These are phyloP conservation scores for Lutjanus argentimaculatus DNA, from an alignment of 2,797 vertebrate species.

Conservation along the genomic window DNA sequence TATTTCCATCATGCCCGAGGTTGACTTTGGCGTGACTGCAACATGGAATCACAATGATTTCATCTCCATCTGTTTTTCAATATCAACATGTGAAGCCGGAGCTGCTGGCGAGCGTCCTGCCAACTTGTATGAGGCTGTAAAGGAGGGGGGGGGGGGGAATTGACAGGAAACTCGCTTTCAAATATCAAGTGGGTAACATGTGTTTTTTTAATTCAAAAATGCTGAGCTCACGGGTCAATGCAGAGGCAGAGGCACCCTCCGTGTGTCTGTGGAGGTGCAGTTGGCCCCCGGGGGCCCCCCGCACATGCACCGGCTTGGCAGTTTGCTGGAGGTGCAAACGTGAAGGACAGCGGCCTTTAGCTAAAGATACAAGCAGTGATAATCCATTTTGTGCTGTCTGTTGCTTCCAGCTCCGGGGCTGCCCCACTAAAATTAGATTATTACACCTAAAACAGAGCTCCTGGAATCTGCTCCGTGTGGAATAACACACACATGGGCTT, in stretches of 20 bases:
- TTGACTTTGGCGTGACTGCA: slow-evolving; percentile 79
- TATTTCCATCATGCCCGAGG: slow-evolving; percentile 52
- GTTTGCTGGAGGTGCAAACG: slow-evolving; percentile 59
- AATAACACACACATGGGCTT: slow-evolving; percentile 75
- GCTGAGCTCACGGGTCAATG: slow-evolving; percentile 32
- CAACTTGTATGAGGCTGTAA: slow-evolving; percentile 76
- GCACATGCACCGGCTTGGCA: slow-evolving; percentile 16
- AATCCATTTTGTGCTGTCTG: slow-evolving; percentile 80
- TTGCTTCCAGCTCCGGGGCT: slow-evolving; percentile 63
- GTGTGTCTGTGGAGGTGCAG: slow-evolving; percentile 6
- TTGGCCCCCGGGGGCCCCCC: slow-evolving; percentile 30
- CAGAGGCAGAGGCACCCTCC: slow-evolving; percentile 26
- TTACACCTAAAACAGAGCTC: slow-evolving; percentile 82
- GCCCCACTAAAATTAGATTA: slow-evolving; percentile 86
- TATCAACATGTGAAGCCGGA: slow-evolving; percentile 78
- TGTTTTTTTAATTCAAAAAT: slow-evolving; percentile 79
- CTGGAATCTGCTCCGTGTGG: slow-evolving; percentile 77
- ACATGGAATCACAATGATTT: slow-evolving; percentile 80
- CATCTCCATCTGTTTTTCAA: slow-evolving; percentile 87
- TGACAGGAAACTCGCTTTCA: slow-evolving; percentile 64
- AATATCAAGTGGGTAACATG: slow-evolving; percentile 76
- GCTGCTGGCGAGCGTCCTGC: slow-evolving; percentile 72
- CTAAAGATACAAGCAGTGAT: slow-evolving; percentile 79
- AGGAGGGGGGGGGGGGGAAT: slow-evolving; percentile 20
- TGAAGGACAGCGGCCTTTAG: slow-evolving; percentile 70